phyloP scores from a whole-genome alignment of 2,113 vertebrate species.

The chimpanzee (Pan troglodytes) region NHGRI_mPanTro3-v2.1_pri NC_072413.2:62458001-62458500 shows the following conservation, averaged over 20 bases:
- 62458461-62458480: neutral
- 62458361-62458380: conserved; percentile 9
- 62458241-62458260: conserved; percentile 30
- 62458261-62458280: conserved; percentile 12
- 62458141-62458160: neutral
- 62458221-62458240: neutral
- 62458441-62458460: neutral
- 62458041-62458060: neutral
- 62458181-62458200: conserved; percentile 69
- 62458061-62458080: neutral
- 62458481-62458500: neutral
- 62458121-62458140: neutral
- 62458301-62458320: conserved; percentile 19
- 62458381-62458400: neutral
- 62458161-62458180: neutral
- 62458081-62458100: neutral
- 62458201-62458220: conserved; percentile 61
- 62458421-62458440: conserved; percentile 21
- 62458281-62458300: conserved; percentile 16
- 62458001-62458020: conserved; percentile 25
- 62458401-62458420: neutral
- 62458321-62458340: neutral
- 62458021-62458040: neutral
- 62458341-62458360: neutral
- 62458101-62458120: neutral